A percentile compares a stretch with the other conserved stretches of the same genome.
These are phyloP conservation scores for Cotesia vestalis DNA, from an alignment of 1,140 invertebrate species.

Conservation along the genomic window DNA sequence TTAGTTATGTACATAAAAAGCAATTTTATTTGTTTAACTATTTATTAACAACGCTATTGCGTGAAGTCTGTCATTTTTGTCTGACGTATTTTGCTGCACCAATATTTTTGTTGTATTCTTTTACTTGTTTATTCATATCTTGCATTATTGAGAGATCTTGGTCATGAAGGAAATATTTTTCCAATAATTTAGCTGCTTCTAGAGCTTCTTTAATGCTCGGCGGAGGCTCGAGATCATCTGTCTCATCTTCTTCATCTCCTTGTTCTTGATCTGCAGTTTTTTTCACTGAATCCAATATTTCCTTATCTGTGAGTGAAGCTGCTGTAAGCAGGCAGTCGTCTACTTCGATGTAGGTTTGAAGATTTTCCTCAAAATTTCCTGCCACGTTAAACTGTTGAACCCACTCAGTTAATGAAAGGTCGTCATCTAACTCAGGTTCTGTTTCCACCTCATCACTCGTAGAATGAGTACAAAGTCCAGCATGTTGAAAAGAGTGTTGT, in stretches of 20 bases:
- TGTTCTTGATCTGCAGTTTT: neutral
- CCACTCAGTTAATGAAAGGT: conserved; percentile 13
- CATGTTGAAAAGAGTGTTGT: conserved; percentile 13
- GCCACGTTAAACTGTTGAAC: conserved; percentile 10
- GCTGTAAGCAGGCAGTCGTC: conserved; percentile 11
- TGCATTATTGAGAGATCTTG: conserved; percentile 2
- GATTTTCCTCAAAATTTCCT: neutral
- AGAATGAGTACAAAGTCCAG: conserved; percentile 11
- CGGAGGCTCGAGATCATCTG: neutral
- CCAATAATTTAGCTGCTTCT: conserved; percentile 4
- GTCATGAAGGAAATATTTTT: conserved; percentile 2
- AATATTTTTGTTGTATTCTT: conserved; percentile 12
- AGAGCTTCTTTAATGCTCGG: conserved; percentile 11
- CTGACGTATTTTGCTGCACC: neutral
- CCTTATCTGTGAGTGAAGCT: conserved; percentile 7
- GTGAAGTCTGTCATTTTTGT: conserved; percentile 7
- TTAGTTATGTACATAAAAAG: neutral
- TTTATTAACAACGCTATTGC: neutral
- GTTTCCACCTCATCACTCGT: conserved; percentile 10
- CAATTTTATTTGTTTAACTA: neutral
- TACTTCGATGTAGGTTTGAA: conserved; percentile 13
- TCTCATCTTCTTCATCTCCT: neutral
- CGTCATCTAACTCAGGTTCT: conserved; percentile 8
- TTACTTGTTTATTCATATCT: conserved; percentile 8
- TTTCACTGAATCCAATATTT: neutral